Evolutionary conservation across 2,797 vertebrate genomes (phyloP), one percentile per base, ranked within the genome.

Genomic region (Smutsia gigantea): DNA sequence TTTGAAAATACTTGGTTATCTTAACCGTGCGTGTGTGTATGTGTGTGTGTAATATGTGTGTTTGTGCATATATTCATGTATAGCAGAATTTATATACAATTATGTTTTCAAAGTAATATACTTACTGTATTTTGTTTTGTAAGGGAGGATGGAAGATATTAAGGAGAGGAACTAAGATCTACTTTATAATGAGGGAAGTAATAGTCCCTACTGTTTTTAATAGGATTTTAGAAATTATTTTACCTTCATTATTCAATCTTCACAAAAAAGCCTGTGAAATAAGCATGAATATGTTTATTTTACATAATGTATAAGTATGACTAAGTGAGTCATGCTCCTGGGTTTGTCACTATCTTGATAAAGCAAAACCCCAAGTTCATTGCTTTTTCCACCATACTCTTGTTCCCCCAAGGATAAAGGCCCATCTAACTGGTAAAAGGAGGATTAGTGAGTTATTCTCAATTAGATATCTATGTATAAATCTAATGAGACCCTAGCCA

Each of bases 1-100:
- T 87, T 94, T 94, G 63, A 81, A 96, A 95, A 86, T 91, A 94
- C 85, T 84, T 84, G 72, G n/a, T 68, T 61, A 55, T 78, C 61
- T 90, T 92, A 66, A 37, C 27, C 79, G 10, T 90, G 10, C 59
- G 53, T 69, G 5, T 82, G 11, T 64, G 19, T 85, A 82, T 93
- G n/a, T 77, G 13, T 69, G 31, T 91, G 2, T 29, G 61, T 87
- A 89, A 89, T 92, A 27, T 77, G 21, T 75, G 9, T 91, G 2
- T 25, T 46, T 89, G n/a, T 90, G n/a, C 71, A 25, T 79, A 19
- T 93, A 34, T 23, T 39, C 10, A 1, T 42, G 18, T 88, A 83
- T 0, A 21, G 8, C 27, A 29, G n/a, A 71, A 55, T 90, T 83
- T 75, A 71, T 53, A 61, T 82, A 18, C 3, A 61, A 55, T 95